A percentile compares a stretch with the other conserved stretches of the same genome.
Conservation (phyloP, 2,888 invertebrate genomes). For the Rhynchonema sp. region DNA sequence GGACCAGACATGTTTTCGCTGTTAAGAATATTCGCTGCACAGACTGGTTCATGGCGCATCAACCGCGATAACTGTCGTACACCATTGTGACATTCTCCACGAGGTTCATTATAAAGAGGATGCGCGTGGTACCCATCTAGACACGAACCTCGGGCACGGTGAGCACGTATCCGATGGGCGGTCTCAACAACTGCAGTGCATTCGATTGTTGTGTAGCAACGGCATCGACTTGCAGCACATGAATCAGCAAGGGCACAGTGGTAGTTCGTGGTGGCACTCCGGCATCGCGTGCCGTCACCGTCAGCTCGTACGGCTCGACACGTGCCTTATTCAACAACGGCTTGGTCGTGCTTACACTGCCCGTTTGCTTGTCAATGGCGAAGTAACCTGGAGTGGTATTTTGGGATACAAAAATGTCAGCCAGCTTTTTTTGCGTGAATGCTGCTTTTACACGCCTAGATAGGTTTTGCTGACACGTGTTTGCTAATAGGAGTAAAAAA, state of each 20-base stretch:
- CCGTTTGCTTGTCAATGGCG: background rate
- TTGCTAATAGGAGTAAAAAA: too few relatives aligned
- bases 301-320: background rate
- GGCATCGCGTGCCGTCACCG: background rate
- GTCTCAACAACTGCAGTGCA: background rate
- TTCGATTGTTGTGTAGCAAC: background rate
- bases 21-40: background rate
- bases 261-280: background rate
- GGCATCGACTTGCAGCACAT: background rate
- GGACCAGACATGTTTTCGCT: too few relatives aligned
- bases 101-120: too few relatives aligned
- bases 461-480: too few relatives aligned
- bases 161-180: background rate
- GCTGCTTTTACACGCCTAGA: too few relatives aligned
- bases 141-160: background rate
- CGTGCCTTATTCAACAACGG: conserved; percentile 1
- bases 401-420: too few relatives aligned
- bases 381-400: background rate
- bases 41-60: background rate
- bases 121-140: too few relatives aligned
- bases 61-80: too few relatives aligned
- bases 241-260: background rate
- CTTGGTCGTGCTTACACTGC: background rate
- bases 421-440: too few relatives aligned
- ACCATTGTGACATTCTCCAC: too few relatives aligned